Conservation (phyloP, 2,888 invertebrate genomes). For the Argyresthia albistria region DNA sequence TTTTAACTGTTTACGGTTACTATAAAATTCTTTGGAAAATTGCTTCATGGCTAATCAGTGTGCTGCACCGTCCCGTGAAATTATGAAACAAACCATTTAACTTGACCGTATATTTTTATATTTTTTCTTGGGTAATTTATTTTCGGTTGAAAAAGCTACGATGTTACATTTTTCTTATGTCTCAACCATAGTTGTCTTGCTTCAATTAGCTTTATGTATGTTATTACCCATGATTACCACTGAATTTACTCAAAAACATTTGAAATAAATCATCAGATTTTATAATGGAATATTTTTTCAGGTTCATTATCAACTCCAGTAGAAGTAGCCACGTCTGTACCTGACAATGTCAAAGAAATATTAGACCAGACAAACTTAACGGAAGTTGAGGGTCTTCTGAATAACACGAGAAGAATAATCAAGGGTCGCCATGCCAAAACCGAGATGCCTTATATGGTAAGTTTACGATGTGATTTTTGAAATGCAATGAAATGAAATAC, state of each 20-base stretch:
- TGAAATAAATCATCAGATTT: too few relatives aligned
- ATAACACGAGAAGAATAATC: conserved; percentile 50
- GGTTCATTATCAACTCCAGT: too few relatives aligned
- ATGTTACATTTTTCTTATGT: background rate
- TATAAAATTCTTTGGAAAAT: background rate
- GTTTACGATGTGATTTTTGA: too few relatives aligned
- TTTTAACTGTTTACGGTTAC: background rate
- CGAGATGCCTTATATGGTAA: conserved; percentile 56
- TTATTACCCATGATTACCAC: background rate
- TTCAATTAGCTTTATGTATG: background rate
- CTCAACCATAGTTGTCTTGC: background rate
- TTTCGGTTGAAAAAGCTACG: background rate
- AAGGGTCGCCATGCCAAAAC: conserved; percentile 38
- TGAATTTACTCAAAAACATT: too few relatives aligned
- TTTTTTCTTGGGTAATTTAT: background rate
- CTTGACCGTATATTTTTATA: background rate
- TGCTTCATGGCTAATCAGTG: background rate
- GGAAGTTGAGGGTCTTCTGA: conserved; percentile 11
- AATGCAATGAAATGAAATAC: too few relatives aligned
- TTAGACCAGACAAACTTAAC: background rate
- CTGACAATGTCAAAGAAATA: background rate
- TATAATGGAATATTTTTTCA: too few relatives aligned
- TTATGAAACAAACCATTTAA: background rate
- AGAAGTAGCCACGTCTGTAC: background rate
- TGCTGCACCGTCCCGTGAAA: background rate